These are phyloP conservation scores for Lomographa bimaculata DNA, from an alignment of 2,888 invertebrate species.

Conservation along the genomic window DNA sequence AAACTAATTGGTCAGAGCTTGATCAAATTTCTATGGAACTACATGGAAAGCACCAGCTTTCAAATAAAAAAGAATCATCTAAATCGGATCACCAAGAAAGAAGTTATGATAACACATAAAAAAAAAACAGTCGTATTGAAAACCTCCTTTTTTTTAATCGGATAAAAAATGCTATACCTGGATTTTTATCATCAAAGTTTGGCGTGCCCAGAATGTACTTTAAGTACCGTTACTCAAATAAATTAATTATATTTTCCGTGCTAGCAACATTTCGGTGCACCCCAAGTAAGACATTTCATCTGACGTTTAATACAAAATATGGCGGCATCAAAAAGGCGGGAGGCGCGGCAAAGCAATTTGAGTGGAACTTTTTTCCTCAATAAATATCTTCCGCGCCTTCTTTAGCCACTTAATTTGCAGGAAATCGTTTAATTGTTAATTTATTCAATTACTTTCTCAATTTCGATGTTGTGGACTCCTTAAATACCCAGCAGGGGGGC, in stretches of 20 bases:
- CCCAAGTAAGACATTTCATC: conserved; percentile 21
- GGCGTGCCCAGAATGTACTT: conserved; percentile 1
- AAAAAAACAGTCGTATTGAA: too few relatives aligned
- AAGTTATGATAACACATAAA: too few relatives aligned
- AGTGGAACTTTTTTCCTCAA: conserved; percentile 11
- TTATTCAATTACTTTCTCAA: conserved; percentile 21
- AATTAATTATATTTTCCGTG: conserved; percentile 15
- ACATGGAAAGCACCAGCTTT: too few relatives aligned
- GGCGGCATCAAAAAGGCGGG: conserved; percentile 30
- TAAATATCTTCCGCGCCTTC: conserved; percentile 10
- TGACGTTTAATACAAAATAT: conserved; percentile 32
- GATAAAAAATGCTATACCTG: too few relatives aligned
- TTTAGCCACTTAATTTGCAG: conserved; percentile 19
- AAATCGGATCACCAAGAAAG: too few relatives aligned
- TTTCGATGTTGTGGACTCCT: conserved; percentile 10
- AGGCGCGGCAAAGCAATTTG: conserved; percentile 20
- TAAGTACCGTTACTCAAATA: conserved; percentile 9
- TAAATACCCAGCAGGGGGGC: conserved; percentile 4
- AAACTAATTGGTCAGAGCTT: too few relatives aligned
- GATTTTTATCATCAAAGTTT: conserved; percentile 1
- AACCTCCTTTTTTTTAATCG: too few relatives aligned
- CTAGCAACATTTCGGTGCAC: conserved; percentile 15
- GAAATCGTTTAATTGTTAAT: conserved; percentile 23
- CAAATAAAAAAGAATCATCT: too few relatives aligned
- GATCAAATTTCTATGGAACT: too few relatives aligned